phyloP scores from a whole-genome alignment of 2,888 invertebrate species.

The Pasiphila rectangulata region DNA sequence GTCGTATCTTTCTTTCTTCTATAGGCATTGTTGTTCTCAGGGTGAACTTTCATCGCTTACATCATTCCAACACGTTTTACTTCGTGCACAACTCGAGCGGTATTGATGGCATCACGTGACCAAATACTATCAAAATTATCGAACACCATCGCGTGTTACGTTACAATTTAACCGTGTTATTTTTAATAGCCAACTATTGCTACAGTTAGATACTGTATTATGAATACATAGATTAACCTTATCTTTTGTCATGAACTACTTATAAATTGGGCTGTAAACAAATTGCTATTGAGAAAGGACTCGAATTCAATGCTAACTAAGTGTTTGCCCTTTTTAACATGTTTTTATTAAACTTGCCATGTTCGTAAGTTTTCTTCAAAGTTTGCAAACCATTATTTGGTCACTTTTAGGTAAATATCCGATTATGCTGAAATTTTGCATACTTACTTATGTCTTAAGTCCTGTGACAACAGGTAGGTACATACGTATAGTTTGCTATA shows the following conservation, averaged over 20 bases:
- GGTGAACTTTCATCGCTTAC: slow-evolving; percentile 60
- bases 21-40: slow-evolving; percentile 45
- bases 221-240: no score
- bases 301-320: no score
- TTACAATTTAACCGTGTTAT: slow-evolving; percentile 23
- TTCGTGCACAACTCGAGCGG: slow-evolving; percentile 19
- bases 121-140: slow-evolving; percentile 59
- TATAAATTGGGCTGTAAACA: no score
- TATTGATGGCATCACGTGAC: slow-evolving; percentile 43
- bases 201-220: no score
- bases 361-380: not conserved
- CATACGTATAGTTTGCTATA: no score
- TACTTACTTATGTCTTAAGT: no score
- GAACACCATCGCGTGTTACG: slow-evolving; percentile 51
- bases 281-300: not conserved
- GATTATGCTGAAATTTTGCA: no score
- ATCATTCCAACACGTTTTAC: slow-evolving; percentile 41
- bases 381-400: no score
- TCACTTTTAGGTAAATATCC: no score
- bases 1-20: slow-evolving; percentile 35
- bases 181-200: slow-evolving; percentile 2
- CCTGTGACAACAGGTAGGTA: no score
- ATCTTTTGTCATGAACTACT: no score
- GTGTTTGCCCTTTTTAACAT: no score
- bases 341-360: not conserved